Evolutionary conservation across 2,888 invertebrate genomes (phyloP).

Genomic region (Trachelus troglodyta): DNA sequence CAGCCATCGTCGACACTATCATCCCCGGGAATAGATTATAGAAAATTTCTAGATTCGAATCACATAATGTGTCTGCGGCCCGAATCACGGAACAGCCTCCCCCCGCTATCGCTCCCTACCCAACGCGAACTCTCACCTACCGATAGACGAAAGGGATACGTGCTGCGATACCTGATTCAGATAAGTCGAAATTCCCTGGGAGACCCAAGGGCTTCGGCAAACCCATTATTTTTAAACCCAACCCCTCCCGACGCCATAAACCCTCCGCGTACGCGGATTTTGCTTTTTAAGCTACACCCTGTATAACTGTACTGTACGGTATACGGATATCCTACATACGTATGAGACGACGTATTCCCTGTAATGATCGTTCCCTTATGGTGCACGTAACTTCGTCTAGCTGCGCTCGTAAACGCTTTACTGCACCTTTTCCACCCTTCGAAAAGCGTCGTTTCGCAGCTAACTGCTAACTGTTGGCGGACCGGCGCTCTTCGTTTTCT

Average conservation of each 20-base stretch:
- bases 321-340: background rate
- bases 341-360: background rate
- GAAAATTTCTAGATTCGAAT: slow-evolving; percentile 49
- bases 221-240: background rate
- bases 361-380: background rate
- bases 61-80: slow-evolving; percentile 36
- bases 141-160: background rate
- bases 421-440: slow-evolving; percentile 22
- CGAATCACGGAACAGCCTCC: slow-evolving; percentile 23
- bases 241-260: background rate
- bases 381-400: background rate
- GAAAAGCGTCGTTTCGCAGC: slow-evolving; percentile 29
- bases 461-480: background rate
- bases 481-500: background rate
- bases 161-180: background rate
- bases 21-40: slow-evolving; percentile 49
- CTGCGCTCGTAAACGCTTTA: slow-evolving; percentile 39
- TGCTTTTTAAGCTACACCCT: background rate
- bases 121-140: background rate
- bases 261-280: background rate
- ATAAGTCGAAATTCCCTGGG: background rate
- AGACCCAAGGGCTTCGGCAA: background rate
- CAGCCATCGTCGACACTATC: slow-evolving; percentile 47
- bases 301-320: background rate
- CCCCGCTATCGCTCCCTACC: background rate